These are phyloP conservation scores for Barnardius zonarius DNA, from an alignment of 2,113 vertebrate species.

Conservation along the genomic window DNA sequence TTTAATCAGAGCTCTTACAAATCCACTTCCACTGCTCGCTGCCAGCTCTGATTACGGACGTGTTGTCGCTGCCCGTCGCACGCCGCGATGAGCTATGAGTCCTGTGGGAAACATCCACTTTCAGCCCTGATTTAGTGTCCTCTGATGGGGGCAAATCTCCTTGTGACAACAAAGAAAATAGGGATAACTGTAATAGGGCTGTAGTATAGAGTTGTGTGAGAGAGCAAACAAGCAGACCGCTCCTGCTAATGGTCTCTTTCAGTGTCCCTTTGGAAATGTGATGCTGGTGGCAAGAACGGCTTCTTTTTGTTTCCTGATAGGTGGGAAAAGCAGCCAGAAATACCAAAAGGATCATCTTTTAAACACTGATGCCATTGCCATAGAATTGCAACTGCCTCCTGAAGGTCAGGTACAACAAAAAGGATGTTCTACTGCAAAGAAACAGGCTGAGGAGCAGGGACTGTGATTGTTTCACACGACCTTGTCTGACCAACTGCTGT, in stretches of 20 bases:
- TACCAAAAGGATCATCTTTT: background rate
- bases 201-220: background rate
- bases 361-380: background rate
- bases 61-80: background rate
- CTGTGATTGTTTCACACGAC: background rate
- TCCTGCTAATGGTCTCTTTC: background rate
- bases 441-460: background rate
- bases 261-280: background rate
- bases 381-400: background rate
- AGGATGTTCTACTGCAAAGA: background rate
- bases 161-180: background rate
- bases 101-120: background rate
- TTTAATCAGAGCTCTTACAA: conserved; percentile 5
- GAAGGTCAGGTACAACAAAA: background rate
- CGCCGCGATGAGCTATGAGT: background rate
- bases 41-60: background rate
- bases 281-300: background rate
- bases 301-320: no score
- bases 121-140: background rate
- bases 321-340: background rate
- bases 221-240: background rate
- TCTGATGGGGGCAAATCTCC: background rate
- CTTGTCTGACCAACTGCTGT: background rate
- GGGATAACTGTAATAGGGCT: background rate
- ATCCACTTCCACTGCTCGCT: background rate